These are phyloP conservation scores for Caenorhabditis tropicalis DNA, from an alignment of 1,140 invertebrate genomes.

Conservation along the genomic window DNA sequence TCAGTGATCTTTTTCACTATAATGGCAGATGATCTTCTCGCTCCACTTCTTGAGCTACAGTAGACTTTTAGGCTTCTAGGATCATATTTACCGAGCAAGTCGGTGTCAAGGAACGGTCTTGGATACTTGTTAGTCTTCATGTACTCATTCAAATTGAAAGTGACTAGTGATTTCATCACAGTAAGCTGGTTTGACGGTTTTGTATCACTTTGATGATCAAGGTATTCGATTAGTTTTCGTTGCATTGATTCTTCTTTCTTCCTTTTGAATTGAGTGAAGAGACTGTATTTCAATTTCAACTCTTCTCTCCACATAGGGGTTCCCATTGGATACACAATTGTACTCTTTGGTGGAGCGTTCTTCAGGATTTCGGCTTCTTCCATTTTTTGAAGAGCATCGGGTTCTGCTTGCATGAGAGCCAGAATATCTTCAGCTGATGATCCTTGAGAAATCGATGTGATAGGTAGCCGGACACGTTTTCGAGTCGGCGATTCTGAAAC, in stretches of 20 bases:
- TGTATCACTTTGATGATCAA: background rate
- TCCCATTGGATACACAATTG: background rate
- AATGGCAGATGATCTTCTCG: background rate
- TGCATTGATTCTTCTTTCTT: background rate
- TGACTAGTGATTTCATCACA: background rate
- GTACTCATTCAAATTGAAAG: background rate
- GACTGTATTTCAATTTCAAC: background rate
- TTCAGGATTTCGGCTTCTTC: background rate
- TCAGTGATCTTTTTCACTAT: background rate
- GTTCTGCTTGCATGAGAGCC: background rate
- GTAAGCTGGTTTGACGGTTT: too few species aligned
- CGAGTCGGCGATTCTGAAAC: background rate
- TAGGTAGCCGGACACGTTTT: background rate
- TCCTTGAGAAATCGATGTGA: background rate
- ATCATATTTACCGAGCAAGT: background rate
- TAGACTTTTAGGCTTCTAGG: background rate
- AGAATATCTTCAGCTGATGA: constrained; percentile 19
- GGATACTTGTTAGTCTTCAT: background rate
- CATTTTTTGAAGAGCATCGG: background rate
- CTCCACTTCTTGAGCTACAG: background rate
- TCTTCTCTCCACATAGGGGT: background rate
- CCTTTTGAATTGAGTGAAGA: background rate
- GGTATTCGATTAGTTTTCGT: background rate
- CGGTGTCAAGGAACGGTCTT: background rate
- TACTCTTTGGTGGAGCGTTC: too few species aligned